Evolutionary conservation across 2,888 invertebrate genomes (phyloP).

Genomic region (Hirtodrosophila alboralis): DNA sequence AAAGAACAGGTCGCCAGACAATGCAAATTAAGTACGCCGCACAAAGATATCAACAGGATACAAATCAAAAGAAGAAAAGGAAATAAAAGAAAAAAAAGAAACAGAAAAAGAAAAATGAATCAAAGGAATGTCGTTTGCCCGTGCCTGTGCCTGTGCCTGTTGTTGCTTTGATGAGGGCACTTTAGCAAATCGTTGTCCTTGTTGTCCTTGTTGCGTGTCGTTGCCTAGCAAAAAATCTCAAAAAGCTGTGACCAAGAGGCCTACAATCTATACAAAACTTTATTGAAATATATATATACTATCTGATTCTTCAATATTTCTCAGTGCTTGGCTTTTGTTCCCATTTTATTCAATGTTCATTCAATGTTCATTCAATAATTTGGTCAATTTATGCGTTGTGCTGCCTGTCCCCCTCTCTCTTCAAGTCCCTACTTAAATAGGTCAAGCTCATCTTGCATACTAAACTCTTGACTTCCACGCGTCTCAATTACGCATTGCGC

Average conservation of each 20-base stretch:
- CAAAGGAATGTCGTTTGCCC: slow-evolving; percentile 45
- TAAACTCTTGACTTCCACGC: slow-evolving; percentile 34
- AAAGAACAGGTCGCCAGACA: slow-evolving; percentile 33
- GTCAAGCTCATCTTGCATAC: slow-evolving; percentile 52
- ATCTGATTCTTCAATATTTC: slow-evolving; percentile 15
- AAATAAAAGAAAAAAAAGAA: neutral
- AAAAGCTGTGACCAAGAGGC: too few relatives aligned
- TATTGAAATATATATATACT: slow-evolving; percentile 43
- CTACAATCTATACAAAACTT: slow-evolving; percentile 15
- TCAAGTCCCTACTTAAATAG: slow-evolving; percentile 41
- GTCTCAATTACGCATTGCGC: slow-evolving; percentile 45
- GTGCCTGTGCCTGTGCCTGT: slow-evolving; percentile 75
- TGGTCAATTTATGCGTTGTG: slow-evolving; percentile 61
- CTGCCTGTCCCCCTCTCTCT: neutral
- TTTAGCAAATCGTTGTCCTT: slow-evolving; percentile 69
- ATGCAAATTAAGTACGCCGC: slow-evolving; percentile 59
- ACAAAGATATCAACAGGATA: slow-evolving; percentile 31
- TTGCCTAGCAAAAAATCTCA: slow-evolving; percentile 25
- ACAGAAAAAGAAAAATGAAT: slow-evolving; percentile 38
- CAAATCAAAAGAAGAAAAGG: slow-evolving; percentile 9
- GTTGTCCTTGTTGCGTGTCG: slow-evolving; percentile 9
- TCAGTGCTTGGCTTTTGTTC: neutral
- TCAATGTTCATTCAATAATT: slow-evolving; percentile 65
- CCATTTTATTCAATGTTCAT: slow-evolving; percentile 38
- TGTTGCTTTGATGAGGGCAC: slow-evolving; percentile 77